A percentile compares a stretch with the other conserved stretches of the same genome.
phyloP scores from a whole-genome alignment of 1,140 invertebrate species.

The Eumaeus atala region DNA sequence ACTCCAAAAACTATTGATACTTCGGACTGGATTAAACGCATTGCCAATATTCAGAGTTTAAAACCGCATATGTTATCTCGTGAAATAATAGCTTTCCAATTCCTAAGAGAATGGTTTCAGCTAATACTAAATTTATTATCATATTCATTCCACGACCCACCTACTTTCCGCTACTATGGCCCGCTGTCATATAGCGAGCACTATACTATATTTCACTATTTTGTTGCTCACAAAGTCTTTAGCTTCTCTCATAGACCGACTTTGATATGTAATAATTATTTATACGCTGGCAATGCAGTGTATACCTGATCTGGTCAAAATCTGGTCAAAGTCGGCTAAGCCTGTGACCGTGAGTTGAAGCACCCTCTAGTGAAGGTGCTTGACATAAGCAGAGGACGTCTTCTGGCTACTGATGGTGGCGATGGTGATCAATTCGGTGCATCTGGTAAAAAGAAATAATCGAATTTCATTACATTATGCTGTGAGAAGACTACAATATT shows the following conservation, averaged over 20 bases:
- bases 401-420: too few relatives aligned
- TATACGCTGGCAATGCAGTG: too few relatives aligned
- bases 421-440: slow-evolving; percentile 3
- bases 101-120: slow-evolving; percentile 34
- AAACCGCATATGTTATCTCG: slow-evolving; percentile 32
- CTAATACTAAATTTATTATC: slow-evolving; percentile 36
- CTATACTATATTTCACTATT: not conserved
- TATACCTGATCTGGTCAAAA: too few relatives aligned
- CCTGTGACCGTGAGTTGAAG: too few relatives aligned
- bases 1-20: too few relatives aligned
- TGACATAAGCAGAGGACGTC: too few relatives aligned
- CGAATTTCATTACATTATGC: too few relatives aligned
- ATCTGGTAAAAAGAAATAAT: not conserved
- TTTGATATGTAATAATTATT: too few relatives aligned
- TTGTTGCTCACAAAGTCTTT: not conserved
- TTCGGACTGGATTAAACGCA: not conserved
- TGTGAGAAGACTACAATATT: too few relatives aligned
- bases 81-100: slow-evolving; percentile 37
- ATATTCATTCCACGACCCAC: slow-evolving; percentile 19
- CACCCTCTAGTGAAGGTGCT: too few relatives aligned
- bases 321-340: too few relatives aligned
- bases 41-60: slow-evolving; percentile 13
- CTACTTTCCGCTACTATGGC: slow-evolving; percentile 12
- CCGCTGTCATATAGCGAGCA: not conserved
- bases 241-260: not conserved